Base-by-base conservation (phyloP, 2,113 vertebrate genomes). In the Polypterus senegalus region DNA sequence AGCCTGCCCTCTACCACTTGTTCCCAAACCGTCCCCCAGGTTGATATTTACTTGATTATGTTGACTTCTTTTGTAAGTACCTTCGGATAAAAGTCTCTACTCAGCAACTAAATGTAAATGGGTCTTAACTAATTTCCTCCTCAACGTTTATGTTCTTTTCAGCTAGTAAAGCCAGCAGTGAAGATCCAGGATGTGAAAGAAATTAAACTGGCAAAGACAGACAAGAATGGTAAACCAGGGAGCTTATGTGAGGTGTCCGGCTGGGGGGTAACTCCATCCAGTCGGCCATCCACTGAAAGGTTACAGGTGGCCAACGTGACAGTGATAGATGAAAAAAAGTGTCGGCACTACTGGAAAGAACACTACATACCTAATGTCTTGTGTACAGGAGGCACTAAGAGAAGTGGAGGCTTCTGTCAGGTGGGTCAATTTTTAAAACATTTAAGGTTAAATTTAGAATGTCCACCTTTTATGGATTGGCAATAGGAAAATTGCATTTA, bases 211-310 rank as follows among this genome's bases (percentile, higher is more conserved):
- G 68, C 69, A 4, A 56, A 4, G 6, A 6, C 80, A 1, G 63
- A 72, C 4, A 80, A 77, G 65, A 67, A 70, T 48, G 66, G 85
- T 61, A 69, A 79, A 0, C 68, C 75, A 9, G 83, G 80, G 9
- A 58, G 49, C 44, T 27, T 4, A 5, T 84, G 82, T 58, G 5
- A 3, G 0, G 72, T 82, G 3, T 79, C 78, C 47, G 82, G 79
- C 61, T 83, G 82, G 79, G 79, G 82, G 2, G 2, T 0, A 1
- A 79, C 62, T 5, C 10, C 4, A 62, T 5, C 53, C 0, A 0
- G 4, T 0, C 55, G 65, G 6, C 0, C 0, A 2, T 3, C 3
- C 3, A 1, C 27, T 3, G 27, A 62, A 2, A 56, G 67, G 4
- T 77, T 83, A 4, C 62, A 6, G 49, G 64, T 70, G 57, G 66